Conservation (phyloP, 2,113 vertebrate species). For the Xenopus laevis region DNA sequence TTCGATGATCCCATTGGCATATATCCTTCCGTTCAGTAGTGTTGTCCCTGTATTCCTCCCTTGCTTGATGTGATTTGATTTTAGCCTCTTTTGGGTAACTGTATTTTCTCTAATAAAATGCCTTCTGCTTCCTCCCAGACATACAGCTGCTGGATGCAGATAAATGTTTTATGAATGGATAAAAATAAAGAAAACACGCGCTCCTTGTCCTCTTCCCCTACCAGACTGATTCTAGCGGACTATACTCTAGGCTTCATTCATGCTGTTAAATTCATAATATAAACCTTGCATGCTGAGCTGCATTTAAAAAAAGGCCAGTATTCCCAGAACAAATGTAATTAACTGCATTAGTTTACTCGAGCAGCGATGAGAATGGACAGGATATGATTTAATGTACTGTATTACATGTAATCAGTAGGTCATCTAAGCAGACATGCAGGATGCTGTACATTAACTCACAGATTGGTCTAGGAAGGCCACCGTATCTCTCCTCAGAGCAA, state of each 20-base stretch:
- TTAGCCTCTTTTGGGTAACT: background rate
- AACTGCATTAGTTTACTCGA: conserved; percentile 51
- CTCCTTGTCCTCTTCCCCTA: conserved; percentile 44
- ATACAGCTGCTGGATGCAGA: conserved; percentile 17
- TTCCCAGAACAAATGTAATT: conserved; percentile 55
- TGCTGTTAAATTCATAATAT: conserved; percentile 52
- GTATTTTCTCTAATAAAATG: conserved; percentile 1
- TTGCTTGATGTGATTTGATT: conserved; percentile 2
- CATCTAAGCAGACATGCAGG: conserved; percentile 23
- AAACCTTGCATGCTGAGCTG: conserved; percentile 48
- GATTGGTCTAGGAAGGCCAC: conserved; percentile 14
- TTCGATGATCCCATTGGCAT: too few relatives aligned
- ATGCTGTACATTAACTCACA: conserved; percentile 1
- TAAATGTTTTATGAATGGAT: conserved; percentile 40
- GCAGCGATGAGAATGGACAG: conserved; percentile 37
- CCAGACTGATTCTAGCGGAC: conserved; percentile 46
- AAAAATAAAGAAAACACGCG: conserved; percentile 31
- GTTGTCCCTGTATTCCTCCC: background rate
- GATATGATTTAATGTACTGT: conserved; percentile 47
- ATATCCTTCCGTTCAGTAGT: too few relatives aligned
- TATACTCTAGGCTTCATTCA: conserved; percentile 45
- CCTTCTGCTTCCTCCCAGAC: conserved; percentile 5
- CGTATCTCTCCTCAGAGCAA: too few relatives aligned
- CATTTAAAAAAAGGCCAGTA: conserved; percentile 40
- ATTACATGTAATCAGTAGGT: conserved; percentile 49